Base-by-base conservation (phyloP, 1,140 invertebrate species). In the Hylyphantes graminicola region DNA sequence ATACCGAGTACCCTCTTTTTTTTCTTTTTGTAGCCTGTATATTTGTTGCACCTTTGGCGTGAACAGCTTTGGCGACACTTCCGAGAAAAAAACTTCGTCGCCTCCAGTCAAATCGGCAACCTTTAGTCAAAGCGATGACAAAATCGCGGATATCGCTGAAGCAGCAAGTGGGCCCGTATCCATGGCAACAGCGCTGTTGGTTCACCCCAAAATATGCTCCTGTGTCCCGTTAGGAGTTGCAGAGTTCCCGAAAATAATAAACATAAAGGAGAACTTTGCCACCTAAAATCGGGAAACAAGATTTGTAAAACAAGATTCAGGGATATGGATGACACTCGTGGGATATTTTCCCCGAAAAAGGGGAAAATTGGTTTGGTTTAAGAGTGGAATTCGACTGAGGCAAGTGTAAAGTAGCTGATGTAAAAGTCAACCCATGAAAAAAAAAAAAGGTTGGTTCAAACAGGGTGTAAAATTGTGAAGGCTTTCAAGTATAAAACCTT, bases 111-210 rank as follows among this genome's bases (percentile, higher is more conserved):
- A n/a, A n/a, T 10, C 9, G 19, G 68, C 50, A 70, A 54, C 68
- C 68, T 51, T 70, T 15, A 13, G n/a, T 53, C 2, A 51, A 54
- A 21, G 19, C 50, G 68, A 15, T 53, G 68, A 17, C 50, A 70
- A 54, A 70, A 54, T 80, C 77, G 64, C 12, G 55, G 59, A 53
- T 50, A 68, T 50, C 55, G 77, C 77, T 80, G 77, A 80, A 70
- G 77, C 77, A 80, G 77, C 77, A 80, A 80, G 77, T 70, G 77
- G 35, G 35, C 51, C 55, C 61, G 77, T 80, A 70, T 64, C 61
- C 77, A 80, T 80, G 61, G 67, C 65, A 67, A 80, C 77, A 74
- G 13, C 48, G 48, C 63, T 63, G 55, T 65, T 78, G 76, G 76
- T 78, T 78, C 63, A 67, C 76, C 63, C 15, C 63, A 78, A 35